Evolutionary conservation across 2,888 invertebrate species (phyloP), one percentile per base, ranked within the genome.

Genomic region (Syrphus vitripennis): DNA sequence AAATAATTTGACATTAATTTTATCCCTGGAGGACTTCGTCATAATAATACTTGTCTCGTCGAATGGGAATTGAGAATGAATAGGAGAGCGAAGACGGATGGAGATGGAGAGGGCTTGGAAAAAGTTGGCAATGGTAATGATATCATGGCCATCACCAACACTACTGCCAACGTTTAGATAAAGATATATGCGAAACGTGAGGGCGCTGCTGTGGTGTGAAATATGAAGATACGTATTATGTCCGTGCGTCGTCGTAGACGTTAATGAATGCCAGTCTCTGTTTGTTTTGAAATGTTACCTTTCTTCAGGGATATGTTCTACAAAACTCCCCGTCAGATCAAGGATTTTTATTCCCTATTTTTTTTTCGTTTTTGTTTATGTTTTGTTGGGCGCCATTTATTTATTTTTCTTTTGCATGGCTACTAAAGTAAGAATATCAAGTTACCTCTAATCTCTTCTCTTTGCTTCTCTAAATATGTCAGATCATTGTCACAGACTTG

Each of bases 1-100:
- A 72, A 80, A 81, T 86, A 86, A 86, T 86, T 86, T 86, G 86
- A 86, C 86, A 78, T 78, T 86, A 82, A 86, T 82, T 78, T 74
- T 67, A 65, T 86, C 81, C 86, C 86, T 69, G 57, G 77, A 78
- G 86, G 84, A 63, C 50, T 9, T 67, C 70, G 55, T 55, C 55
- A 59, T 59, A 59, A 70, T 59, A 71, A 67, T 50, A 50, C 50
- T 67, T 34, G 50, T 34, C 24, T 34, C 31, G 50, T 21, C n/a
- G n/a, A n/a, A 34, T 4, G 34, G 16, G 34, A 37, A 50, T 26
- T 24, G 24, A n/a, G n/a, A 12, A 34, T 24, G 57, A 55, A 31
- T 24, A 61, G 59, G 26, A 45, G 16, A 14, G 31, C 65, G 70
- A 48, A 37, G n/a, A n/a, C n/a, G n/a, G n/a, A n/a, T n/a, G n/a